These are phyloP conservation scores for Himalopsyche anomala DNA, from an alignment of 2,888 invertebrate genomes.

Conservation along the genomic window DNA sequence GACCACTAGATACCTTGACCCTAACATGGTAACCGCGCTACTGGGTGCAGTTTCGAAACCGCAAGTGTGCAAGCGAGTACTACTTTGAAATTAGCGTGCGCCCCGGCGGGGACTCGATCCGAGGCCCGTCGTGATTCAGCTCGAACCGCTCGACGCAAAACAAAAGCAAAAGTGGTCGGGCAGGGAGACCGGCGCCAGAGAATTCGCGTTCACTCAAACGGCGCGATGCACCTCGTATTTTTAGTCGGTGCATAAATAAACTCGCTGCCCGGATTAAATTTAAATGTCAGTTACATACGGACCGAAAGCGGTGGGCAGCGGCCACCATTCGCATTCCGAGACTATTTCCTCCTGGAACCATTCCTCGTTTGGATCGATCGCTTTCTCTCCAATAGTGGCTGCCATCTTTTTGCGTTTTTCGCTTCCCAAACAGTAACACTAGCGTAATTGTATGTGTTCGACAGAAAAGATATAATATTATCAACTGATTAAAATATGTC, in stretches of 20 bases:
- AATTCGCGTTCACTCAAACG: constrained; percentile 24
- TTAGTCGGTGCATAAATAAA: constrained; percentile 39
- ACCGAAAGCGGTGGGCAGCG: constrained; percentile 41
- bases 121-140: constrained; percentile 20
- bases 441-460: no score
- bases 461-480: no score
- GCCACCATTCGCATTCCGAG: constrained; percentile 21
- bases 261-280: constrained; percentile 32
- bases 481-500: no score
- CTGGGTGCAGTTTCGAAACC: constrained; percentile 11
- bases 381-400: neutral
- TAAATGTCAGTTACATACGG: constrained; percentile 28
- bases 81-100: constrained; percentile 41
- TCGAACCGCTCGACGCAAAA: neutral
- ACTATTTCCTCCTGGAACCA: constrained; percentile 28
- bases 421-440: no score
- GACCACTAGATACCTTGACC: constrained; percentile 1
- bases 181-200: constrained; percentile 18
- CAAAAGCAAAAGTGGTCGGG: constrained; percentile 40
- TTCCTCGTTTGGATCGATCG: constrained; percentile 38
- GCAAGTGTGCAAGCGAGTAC: constrained; percentile 11
- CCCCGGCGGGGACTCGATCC: neutral
- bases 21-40: neutral
- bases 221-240: constrained; percentile 39
- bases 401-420: neutral